Conservation (phyloP, 2,888 invertebrate genomes). For the Rhamnusium bicolor region DNA sequence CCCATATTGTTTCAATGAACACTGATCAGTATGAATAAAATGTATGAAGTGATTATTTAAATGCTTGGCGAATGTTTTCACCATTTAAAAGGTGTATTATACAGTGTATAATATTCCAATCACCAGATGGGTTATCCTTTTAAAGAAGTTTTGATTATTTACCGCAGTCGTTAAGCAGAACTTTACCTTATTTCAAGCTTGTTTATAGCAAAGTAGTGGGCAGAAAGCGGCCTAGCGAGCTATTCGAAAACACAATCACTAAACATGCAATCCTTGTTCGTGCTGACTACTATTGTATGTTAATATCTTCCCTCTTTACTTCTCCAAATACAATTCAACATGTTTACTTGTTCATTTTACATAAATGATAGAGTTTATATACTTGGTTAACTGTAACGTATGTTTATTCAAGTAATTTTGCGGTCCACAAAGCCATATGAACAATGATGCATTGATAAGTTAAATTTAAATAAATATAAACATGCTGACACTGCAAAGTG, state of each 20-base stretch:
- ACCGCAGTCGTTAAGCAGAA: slow-evolving; percentile 26
- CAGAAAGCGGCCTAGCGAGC: slow-evolving; percentile 31
- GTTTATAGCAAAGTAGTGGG: slow-evolving; percentile 31
- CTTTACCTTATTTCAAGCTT: slow-evolving; percentile 31
- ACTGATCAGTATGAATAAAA: neutral
- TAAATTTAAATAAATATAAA: neutral
- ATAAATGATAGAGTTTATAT: slow-evolving; percentile 29
- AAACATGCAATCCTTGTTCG: slow-evolving; percentile 39
- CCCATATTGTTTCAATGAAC: slow-evolving; percentile 9
- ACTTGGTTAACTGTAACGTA: slow-evolving; percentile 24
- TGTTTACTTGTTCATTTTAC: slow-evolving; percentile 20
- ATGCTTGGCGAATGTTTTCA: slow-evolving; percentile 6
- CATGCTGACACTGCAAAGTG: neutral
- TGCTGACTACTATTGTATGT: slow-evolving; percentile 43
- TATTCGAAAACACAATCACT: slow-evolving; percentile 38
- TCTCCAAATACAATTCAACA: slow-evolving; percentile 17
- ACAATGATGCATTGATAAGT: slow-evolving; percentile 4
- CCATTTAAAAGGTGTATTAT: slow-evolving; percentile 25
- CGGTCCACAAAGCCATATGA: slow-evolving; percentile 7
- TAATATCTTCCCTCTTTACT: slow-evolving; percentile 38
- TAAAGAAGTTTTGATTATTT: slow-evolving; percentile 31
- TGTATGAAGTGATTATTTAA: slow-evolving; percentile 10
- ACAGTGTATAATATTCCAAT: slow-evolving; percentile 29
- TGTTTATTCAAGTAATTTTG: slow-evolving; percentile 24
- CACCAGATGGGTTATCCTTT: slow-evolving; percentile 37